These are phyloP conservation scores for Gyps fulvus DNA, from an alignment of 2,113 vertebrate genomes.

Conservation along the genomic window DNA sequence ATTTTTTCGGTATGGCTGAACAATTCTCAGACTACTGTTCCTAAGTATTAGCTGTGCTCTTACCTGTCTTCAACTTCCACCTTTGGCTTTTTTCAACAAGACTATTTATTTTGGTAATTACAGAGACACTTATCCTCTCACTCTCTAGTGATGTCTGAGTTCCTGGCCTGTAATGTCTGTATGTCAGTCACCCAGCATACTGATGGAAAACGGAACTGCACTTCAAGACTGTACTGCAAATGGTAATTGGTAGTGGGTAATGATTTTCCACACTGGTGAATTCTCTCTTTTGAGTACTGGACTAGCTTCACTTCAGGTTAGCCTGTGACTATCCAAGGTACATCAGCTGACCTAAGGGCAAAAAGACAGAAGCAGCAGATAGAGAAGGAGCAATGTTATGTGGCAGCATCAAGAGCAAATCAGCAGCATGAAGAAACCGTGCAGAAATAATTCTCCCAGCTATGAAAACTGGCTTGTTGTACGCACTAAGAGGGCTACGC, in stretches of 20 bases:
- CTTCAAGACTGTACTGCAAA: background rate
- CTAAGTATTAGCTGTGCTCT: background rate
- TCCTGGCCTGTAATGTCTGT: background rate
- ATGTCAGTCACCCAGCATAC: background rate
- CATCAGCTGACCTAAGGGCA: background rate
- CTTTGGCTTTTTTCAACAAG: conserved; percentile 13
- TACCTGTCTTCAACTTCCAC: background rate
- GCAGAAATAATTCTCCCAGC: background rate
- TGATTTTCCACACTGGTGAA: background rate
- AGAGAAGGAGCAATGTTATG: background rate
- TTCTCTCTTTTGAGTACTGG: background rate
- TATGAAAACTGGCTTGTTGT: background rate
- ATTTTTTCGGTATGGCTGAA: conserved; percentile 13
- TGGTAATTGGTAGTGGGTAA: background rate
- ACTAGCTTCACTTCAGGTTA: background rate
- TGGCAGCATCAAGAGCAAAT: background rate
- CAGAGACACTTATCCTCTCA: background rate
- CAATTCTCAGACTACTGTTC: background rate
- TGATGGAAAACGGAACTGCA: background rate
- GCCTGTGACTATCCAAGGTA: background rate
- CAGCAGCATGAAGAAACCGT: background rate
- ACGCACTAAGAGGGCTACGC: background rate
- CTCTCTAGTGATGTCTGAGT: background rate
- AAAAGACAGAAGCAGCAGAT: background rate
- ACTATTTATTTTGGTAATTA: conserved; percentile 25